phyloP scores from a whole-genome alignment of 2,888 invertebrate species.

The Protonemura montana region DNA sequence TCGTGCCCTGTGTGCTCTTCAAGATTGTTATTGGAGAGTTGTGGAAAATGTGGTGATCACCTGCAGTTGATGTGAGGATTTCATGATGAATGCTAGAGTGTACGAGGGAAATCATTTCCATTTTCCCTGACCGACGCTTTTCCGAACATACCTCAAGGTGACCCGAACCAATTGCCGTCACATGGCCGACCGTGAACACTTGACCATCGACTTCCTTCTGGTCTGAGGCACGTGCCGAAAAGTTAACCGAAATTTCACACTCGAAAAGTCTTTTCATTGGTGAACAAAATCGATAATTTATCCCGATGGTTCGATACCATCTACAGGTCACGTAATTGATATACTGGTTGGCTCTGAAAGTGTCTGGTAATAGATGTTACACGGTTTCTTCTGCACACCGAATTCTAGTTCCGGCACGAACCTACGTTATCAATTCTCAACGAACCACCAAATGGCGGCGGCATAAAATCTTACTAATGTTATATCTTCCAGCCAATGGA shows the following conservation, averaged over 20 bases:
- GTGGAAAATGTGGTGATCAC: neutral
- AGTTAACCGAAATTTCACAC: neutral
- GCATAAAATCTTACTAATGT: neutral
- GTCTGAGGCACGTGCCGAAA: neutral
- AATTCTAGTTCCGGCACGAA: conserved; percentile 27
- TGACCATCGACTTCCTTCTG: neutral
- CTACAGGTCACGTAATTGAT: conserved; percentile 30
- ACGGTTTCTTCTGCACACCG: neutral
- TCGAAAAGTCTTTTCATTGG: neutral
- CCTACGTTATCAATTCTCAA: conserved; percentile 36
- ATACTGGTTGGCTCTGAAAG: conserved; percentile 7
- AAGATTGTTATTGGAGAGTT: neutral
- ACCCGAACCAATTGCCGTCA: too few relatives aligned
- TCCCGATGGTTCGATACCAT: neutral
- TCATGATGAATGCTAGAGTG: too few relatives aligned
- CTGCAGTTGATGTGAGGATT: too few relatives aligned
- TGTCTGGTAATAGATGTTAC: conserved; percentile 23
- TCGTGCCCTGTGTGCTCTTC: neutral
- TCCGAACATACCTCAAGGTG: too few relatives aligned
- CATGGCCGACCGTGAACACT: too few relatives aligned
- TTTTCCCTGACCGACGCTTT: too few relatives aligned
- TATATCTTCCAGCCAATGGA: neutral
- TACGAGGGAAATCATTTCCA: too few relatives aligned
- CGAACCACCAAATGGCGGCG: conserved; percentile 9
- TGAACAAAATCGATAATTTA: neutral